Evolutionary conservation across 2,113 vertebrate species (phyloP).

Genomic region (Sminthopsis crassicaudata): DNA sequence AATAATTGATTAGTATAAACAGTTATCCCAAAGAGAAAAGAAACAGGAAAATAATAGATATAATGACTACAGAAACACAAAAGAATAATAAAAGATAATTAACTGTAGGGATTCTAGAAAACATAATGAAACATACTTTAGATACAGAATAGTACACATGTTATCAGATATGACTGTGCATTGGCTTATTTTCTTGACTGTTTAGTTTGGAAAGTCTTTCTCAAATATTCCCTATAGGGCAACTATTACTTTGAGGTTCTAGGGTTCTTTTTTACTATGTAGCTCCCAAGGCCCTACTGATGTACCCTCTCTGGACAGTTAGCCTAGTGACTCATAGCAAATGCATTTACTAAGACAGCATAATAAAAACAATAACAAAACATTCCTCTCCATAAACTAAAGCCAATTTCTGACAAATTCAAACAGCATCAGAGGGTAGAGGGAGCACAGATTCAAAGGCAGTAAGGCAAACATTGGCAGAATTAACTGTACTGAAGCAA

Average conservation of each 20-base stretch:
- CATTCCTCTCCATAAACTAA: not conserved
- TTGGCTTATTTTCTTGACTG: not conserved
- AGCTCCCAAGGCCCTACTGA: not conserved
- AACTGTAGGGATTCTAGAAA: not conserved
- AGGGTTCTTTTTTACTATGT: not conserved
- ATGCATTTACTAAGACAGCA: not conserved
- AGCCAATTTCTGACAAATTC: not conserved
- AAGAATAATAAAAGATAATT: not conserved
- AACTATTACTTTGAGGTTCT: too few species aligned
- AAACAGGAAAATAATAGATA: not conserved
- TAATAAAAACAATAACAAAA: not conserved
- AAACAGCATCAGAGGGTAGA: not conserved
- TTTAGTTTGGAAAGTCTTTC: not conserved
- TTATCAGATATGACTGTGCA: too few species aligned
- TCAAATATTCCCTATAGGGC: not conserved
- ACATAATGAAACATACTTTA: not conserved
- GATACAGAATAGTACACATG: too few species aligned
- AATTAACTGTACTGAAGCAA: not conserved
- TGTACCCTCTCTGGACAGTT: not conserved
- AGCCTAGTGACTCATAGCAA: not conserved
- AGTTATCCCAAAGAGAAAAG: not conserved
- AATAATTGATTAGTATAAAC: too few species aligned
- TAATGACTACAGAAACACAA: not conserved
- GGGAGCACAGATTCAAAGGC: too few species aligned
- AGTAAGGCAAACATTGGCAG: not conserved